Evolutionary conservation across 2,797 vertebrate species (phyloP).

Genomic region (Gymnoscopelus braueri): DNA sequence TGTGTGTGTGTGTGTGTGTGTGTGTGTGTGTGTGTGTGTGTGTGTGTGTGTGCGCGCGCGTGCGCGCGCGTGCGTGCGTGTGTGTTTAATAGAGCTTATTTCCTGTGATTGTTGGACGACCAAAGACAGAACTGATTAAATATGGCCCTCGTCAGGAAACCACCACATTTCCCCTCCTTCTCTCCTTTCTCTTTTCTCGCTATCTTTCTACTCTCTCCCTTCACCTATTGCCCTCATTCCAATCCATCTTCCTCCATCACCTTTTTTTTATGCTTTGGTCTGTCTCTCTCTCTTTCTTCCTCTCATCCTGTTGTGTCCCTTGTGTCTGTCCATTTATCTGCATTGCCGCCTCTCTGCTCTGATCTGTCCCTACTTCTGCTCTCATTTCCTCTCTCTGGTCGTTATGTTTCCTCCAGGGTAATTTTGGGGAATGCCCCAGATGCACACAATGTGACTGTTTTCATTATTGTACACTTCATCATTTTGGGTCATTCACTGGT

Average conservation of each 20-base stretch:
- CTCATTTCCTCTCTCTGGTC: constrained; percentile 3
- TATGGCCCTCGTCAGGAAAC: constrained; percentile 74
- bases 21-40: neutral
- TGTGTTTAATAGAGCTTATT: constrained; percentile 77
- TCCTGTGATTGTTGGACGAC: constrained; percentile 87
- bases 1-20: constrained; percentile 27
- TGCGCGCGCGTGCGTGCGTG: neutral
- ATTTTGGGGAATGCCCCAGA: neutral
- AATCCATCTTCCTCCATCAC: constrained; percentile 49
- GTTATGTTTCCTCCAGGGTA: neutral
- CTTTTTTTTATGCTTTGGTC: constrained; percentile 30
- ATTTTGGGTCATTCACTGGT: no score
- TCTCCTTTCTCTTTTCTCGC: constrained; percentile 51
- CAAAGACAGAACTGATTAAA: constrained; percentile 83
- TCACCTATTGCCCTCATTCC: constrained; percentile 39
- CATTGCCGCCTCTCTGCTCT: constrained; percentile 11
- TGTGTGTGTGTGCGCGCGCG: neutral
- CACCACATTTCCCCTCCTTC: constrained; percentile 52
- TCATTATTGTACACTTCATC: neutral
- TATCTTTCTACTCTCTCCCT: constrained; percentile 35
- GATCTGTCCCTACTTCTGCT: neutral
- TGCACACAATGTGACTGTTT: neutral
- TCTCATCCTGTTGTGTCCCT: constrained; percentile 39
- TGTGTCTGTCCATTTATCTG: neutral
- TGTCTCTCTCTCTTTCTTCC: constrained; percentile 18